Conservation (phyloP, 2,113 vertebrate species). For the Cinclus mexicanus region DNA sequence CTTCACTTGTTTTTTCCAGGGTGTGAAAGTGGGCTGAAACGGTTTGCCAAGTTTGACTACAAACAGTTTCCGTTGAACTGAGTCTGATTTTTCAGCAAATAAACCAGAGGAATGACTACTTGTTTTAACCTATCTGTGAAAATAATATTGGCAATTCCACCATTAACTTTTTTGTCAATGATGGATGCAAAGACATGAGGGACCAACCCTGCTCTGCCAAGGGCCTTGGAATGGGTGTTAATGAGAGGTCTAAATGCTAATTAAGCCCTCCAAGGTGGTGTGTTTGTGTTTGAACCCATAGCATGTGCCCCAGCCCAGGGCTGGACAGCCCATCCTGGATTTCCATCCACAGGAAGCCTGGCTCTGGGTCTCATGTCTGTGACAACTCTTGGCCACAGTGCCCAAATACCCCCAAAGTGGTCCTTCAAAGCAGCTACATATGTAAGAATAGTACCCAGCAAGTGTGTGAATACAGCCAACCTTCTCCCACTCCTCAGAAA, state of each 20-base stretch:
- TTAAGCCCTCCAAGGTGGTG: background rate
- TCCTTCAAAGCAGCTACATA: constrained; percentile 49
- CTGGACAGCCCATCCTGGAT: background rate
- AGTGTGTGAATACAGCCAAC: constrained; percentile 49
- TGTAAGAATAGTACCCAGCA: constrained; percentile 43
- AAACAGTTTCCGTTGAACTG: background rate
- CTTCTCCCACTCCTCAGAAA: constrained; percentile 71
- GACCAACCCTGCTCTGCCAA: background rate
- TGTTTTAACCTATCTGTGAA: background rate
- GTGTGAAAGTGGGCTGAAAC: background rate
- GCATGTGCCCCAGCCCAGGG: fast-evolving
- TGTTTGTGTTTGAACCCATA: background rate
- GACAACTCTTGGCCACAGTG: background rate
- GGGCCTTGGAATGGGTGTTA: background rate
- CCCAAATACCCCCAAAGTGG: constrained; percentile 20
- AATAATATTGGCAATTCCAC: background rate
- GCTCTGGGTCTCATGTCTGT: background rate
- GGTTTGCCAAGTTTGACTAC: background rate
- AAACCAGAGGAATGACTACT: background rate
- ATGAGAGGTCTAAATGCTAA: background rate
- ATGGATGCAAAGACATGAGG: background rate
- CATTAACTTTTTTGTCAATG: background rate
- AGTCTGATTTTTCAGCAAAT: constrained; percentile 14
- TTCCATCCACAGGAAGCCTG: background rate
- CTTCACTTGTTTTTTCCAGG: background rate